These are phyloP conservation scores for Battus philenor DNA, from an alignment of 1,140 invertebrate genomes.

Conservation along the genomic window DNA sequence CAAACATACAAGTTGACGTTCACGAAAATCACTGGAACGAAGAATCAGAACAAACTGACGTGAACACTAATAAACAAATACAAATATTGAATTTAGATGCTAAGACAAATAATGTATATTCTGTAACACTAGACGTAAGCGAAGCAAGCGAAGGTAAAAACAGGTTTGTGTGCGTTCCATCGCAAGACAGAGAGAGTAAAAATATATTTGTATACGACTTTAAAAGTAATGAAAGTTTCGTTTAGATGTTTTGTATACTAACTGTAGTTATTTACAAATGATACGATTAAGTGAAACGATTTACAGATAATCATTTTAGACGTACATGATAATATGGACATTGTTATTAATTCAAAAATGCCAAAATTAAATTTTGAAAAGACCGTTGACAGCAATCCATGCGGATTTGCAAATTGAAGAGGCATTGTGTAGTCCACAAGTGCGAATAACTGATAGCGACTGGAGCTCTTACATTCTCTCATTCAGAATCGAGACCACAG, in stretches of 20 bases:
- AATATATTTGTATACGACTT: slow-evolving; percentile 74
- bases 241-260: slow-evolving; percentile 34
- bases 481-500: no score
- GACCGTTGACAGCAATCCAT: no score
- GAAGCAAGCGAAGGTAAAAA: slow-evolving; percentile 50
- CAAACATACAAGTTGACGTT: slow-evolving; percentile 43
- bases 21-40: slow-evolving; percentile 33
- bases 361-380: no score
- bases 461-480: no score
- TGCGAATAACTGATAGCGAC: no score
- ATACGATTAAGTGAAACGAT: no score
- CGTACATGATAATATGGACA: no score
- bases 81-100: slow-evolving; percentile 71
- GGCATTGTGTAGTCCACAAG: no score
- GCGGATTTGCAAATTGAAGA: no score
- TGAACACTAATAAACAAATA: slow-evolving; percentile 66
- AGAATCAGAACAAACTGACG: slow-evolving; percentile 21
- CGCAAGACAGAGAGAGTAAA: slow-evolving; percentile 45
- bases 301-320: no score
- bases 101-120: slow-evolving; percentile 68
- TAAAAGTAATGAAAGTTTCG: slow-evolving; percentile 70
- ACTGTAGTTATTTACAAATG: slow-evolving; percentile 14
- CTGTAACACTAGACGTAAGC: slow-evolving; percentile 62
- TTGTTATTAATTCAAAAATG: no score
- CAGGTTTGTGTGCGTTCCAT: slow-evolving; percentile 59